phyloP scores from a whole-genome alignment of 2,797 vertebrate genomes.

The Selene dorsalis region DNA sequence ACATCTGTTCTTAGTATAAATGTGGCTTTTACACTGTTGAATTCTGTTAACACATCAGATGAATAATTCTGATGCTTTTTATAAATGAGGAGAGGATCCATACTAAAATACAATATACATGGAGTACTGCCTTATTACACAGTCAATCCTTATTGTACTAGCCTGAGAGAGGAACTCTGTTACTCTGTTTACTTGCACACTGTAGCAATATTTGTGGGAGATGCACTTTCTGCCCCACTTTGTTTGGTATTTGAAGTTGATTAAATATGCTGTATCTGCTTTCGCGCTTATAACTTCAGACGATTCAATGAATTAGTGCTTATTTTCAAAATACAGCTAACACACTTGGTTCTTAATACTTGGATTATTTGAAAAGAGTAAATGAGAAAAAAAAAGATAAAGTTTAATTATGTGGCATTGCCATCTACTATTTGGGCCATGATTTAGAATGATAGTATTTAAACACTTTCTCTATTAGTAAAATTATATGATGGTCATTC shows the following conservation, averaged over 20 bases:
- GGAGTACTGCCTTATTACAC: neutral
- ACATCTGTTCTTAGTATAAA: slow-evolving; percentile 5
- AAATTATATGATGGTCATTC: slow-evolving; percentile 4
- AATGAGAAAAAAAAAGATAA: slow-evolving; percentile 13
- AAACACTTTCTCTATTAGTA: neutral
- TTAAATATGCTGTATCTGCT: slow-evolving; percentile 36
- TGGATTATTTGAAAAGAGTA: slow-evolving; percentile 15
- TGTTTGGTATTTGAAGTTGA: slow-evolving; percentile 31
- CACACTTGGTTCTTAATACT: slow-evolving; percentile 23
- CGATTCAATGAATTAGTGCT: slow-evolving; percentile 26
- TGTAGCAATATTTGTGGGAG: too few relatives aligned
- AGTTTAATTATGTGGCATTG: slow-evolving; percentile 29
- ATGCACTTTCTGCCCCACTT: neutral
- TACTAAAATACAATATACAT: neutral
- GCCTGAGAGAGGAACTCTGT: neutral
- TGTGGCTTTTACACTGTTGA: neutral
- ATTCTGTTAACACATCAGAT: neutral
- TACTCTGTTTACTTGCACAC: neutral
- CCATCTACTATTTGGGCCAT: neutral
- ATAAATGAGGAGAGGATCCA: neutral
- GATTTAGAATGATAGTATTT: neutral
- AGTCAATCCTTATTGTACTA: neutral
- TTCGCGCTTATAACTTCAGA: slow-evolving; percentile 29
- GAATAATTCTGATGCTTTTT: neutral
- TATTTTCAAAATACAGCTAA: slow-evolving; percentile 28